Evolutionary conservation across 1,140 invertebrate species (phyloP).

Genomic region (Conopomorpha cramerella): DNA sequence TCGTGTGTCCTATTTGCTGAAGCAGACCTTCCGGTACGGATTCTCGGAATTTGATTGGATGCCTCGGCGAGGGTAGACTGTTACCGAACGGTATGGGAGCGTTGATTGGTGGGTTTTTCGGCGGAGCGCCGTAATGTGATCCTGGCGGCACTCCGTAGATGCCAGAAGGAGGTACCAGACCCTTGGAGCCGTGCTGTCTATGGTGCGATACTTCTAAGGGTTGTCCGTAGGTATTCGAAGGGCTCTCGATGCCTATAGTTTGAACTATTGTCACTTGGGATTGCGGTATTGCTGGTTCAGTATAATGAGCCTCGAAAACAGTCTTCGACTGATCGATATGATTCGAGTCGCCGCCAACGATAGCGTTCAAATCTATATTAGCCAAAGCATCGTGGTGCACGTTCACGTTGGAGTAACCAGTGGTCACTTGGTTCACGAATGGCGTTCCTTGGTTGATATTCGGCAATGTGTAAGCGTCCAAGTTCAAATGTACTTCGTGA

Average conservation of each 20-base stretch:
- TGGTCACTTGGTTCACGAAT: slow-evolving; percentile 26
- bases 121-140: slow-evolving; percentile 61
- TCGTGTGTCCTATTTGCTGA: slow-evolving; percentile 64
- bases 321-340: slow-evolving; percentile 56
- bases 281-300: slow-evolving; percentile 19
- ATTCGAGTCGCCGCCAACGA: slow-evolving; percentile 49
- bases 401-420: slow-evolving; percentile 43
- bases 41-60: slow-evolving; percentile 70
- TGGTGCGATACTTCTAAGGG: slow-evolving; percentile 55
- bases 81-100: slow-evolving; percentile 47
- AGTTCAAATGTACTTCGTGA: slow-evolving; percentile 27
- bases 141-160: slow-evolving; percentile 60
- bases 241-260: slow-evolving; percentile 16
- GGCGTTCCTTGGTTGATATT: slow-evolving; percentile 15
- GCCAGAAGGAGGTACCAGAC: slow-evolving; percentile 59
- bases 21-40: slow-evolving; percentile 69
- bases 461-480: slow-evolving; percentile 21
- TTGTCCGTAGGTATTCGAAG: slow-evolving; percentile 50
- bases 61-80: slow-evolving; percentile 53
- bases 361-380: slow-evolving; percentile 47
- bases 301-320: slow-evolving; percentile 55
- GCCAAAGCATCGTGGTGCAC: slow-evolving; percentile 51
- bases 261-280: not conserved
- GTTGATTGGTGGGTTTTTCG: slow-evolving; percentile 44
- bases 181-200: slow-evolving; percentile 52